Conservation (phyloP, 2,113 vertebrate species). For the Dicrurus megarhynchus region DNA sequence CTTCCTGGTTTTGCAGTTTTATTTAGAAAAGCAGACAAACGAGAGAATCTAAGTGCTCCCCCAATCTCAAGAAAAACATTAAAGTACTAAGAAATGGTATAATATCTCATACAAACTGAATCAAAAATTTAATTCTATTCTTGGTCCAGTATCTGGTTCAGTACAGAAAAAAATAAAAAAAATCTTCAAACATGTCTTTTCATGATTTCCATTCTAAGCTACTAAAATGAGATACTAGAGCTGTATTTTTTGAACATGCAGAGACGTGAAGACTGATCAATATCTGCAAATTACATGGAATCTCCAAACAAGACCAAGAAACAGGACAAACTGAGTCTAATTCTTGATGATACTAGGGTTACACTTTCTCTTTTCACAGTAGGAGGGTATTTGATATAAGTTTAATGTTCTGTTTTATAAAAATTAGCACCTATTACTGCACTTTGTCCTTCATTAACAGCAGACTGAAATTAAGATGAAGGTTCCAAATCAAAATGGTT, state of each 20-base stretch:
- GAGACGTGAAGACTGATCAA: neutral
- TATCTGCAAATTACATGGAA: neutral
- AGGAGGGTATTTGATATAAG: neutral
- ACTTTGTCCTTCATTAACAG: neutral
- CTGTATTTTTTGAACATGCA: neutral
- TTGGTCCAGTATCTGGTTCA: neutral
- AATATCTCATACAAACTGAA: neutral
- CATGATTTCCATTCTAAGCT: neutral
- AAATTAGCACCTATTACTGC: neutral
- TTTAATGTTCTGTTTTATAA: neutral
- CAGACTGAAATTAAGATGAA: neutral
- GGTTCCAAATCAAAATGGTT: neutral
- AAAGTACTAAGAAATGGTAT: neutral
- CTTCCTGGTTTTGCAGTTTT: neutral
- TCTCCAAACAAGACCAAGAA: neutral
- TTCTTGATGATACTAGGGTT: neutral
- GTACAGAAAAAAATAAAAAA: neutral
- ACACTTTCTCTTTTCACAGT: neutral
- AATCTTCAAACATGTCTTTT: neutral
- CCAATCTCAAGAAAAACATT: accelerated
- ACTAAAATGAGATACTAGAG: neutral
- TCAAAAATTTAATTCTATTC: neutral
- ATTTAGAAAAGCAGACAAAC: neutral
- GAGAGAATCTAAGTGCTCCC: neutral
- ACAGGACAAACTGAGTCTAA: neutral